Conservation (phyloP, 2,888 invertebrate genomes). For the Drosophila anomalipes region DNA sequence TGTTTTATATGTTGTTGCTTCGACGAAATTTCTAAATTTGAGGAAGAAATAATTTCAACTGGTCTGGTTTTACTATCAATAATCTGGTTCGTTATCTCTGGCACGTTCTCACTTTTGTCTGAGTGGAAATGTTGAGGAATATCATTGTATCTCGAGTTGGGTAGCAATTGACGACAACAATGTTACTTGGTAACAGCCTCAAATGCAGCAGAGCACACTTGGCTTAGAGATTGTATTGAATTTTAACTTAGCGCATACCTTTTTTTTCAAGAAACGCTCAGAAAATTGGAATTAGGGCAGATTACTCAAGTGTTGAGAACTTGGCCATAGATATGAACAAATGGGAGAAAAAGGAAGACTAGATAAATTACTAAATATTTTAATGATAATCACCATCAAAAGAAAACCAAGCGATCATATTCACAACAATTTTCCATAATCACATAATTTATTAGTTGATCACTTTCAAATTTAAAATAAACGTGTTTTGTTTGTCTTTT, state of each 20-base stretch:
- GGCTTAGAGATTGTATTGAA: neutral
- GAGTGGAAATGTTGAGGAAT: conserved; percentile 14
- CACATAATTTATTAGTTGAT: neutral
- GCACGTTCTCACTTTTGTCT: conserved; percentile 53
- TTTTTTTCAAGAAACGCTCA: neutral
- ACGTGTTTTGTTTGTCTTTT: neutral
- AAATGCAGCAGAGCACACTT: neutral
- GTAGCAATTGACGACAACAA: neutral
- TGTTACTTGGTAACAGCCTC: neutral
- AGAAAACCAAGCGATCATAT: accelerated
- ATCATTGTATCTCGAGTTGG: conserved; percentile 1
- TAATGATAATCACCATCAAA: neutral
- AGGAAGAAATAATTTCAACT: conserved; percentile 56
- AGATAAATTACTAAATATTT: neutral
- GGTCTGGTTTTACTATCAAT: conserved; percentile 31
- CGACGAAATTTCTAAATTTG: conserved; percentile 56
- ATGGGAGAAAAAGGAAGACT: too few relatives aligned
- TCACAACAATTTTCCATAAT: neutral
- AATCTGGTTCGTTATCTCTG: conserved; percentile 57
- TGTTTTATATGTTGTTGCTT: conserved; percentile 45
- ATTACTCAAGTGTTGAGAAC: neutral
- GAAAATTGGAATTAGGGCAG: neutral
- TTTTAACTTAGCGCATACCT: neutral
- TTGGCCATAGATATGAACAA: neutral
- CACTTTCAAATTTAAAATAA: neutral